Conservation (phyloP, 2,888 invertebrate species). For the Marasmarcha lunaedactyla region DNA sequence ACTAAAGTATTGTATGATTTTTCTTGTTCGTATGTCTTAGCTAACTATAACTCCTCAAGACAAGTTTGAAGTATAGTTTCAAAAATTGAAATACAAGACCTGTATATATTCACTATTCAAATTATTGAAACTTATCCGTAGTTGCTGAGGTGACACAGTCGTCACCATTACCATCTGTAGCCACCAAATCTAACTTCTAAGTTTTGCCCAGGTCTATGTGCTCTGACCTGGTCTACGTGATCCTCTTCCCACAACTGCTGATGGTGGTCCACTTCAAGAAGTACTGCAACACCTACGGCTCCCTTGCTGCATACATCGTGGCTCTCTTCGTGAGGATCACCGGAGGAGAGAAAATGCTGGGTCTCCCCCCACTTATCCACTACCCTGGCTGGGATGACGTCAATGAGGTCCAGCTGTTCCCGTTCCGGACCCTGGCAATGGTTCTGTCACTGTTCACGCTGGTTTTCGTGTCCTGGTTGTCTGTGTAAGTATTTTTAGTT, state of each 20-base stretch:
- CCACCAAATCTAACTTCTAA: too few relatives aligned
- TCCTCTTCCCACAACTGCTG: slow-evolving; percentile 96
- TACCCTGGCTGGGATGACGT: slow-evolving; percentile 88
- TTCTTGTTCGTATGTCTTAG: too few relatives aligned
- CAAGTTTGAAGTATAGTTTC: too few relatives aligned
- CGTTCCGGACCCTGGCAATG: slow-evolving; percentile 97
- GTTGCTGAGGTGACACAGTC: too few relatives aligned
- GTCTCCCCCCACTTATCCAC: slow-evolving; percentile 84
- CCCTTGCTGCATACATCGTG: slow-evolving; percentile 87
- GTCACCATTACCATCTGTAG: too few relatives aligned
- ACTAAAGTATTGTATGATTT: too few relatives aligned
- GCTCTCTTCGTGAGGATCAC: slow-evolving; percentile 85
- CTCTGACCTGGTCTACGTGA: slow-evolving; percentile 98
- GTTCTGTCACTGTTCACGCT: slow-evolving; percentile 84
- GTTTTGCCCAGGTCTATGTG: slow-evolving; percentile 86
- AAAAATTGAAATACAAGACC: too few relatives aligned
- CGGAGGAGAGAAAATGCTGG: slow-evolving; percentile 87
- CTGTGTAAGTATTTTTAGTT: slow-evolving; percentile 70
- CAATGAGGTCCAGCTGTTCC: slow-evolving; percentile 91
- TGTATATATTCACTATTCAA: too few relatives aligned
- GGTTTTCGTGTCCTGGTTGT: slow-evolving; percentile 83
- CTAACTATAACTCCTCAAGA: too few relatives aligned
- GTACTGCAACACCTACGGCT: slow-evolving; percentile 97
- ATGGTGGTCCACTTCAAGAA: slow-evolving; percentile 97
- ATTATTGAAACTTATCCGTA: too few relatives aligned